Conservation (phyloP, 2,888 invertebrate genomes). For the Pammene fasciana region DNA sequence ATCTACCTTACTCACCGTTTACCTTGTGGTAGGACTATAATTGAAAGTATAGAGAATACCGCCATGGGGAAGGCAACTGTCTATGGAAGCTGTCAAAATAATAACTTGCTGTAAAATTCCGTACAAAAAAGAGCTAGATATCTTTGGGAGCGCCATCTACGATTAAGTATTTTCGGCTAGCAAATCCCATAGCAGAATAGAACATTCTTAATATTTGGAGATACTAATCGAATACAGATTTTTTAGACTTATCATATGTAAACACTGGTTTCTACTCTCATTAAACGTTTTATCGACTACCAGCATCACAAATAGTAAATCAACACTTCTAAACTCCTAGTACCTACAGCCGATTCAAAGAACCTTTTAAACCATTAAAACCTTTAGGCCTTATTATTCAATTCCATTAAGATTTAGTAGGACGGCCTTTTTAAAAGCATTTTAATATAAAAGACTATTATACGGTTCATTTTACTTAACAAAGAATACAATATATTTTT, state of each 20-base stretch:
- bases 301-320: constrained; percentile 73
- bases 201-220: too few relatives aligned
- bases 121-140: too few relatives aligned
- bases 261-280: constrained; percentile 49
- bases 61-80: too few relatives aligned
- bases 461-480: constrained; percentile 75
- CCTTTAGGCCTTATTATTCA: constrained; percentile 80
- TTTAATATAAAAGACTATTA: constrained; percentile 77
- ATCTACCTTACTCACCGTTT: too few relatives aligned
- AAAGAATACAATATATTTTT: constrained; percentile 73
- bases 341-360: constrained; percentile 69
- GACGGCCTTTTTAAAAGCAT: constrained; percentile 72
- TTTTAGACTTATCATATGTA: neutral
- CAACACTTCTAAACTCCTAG: constrained; percentile 66
- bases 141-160: too few relatives aligned
- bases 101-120: too few relatives aligned
- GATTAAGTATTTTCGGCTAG: too few relatives aligned
- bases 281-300: constrained; percentile 81
- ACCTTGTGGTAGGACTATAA: too few relatives aligned
- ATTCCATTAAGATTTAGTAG: constrained; percentile 76
- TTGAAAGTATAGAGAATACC: too few relatives aligned
- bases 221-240: neutral
- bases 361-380: constrained; percentile 75
- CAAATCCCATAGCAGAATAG: too few relatives aligned
- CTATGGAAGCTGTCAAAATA: too few relatives aligned